Evolutionary conservation across 2,888 invertebrate genomes (phyloP).

Genomic region (Drosophila antonietae): DNA sequence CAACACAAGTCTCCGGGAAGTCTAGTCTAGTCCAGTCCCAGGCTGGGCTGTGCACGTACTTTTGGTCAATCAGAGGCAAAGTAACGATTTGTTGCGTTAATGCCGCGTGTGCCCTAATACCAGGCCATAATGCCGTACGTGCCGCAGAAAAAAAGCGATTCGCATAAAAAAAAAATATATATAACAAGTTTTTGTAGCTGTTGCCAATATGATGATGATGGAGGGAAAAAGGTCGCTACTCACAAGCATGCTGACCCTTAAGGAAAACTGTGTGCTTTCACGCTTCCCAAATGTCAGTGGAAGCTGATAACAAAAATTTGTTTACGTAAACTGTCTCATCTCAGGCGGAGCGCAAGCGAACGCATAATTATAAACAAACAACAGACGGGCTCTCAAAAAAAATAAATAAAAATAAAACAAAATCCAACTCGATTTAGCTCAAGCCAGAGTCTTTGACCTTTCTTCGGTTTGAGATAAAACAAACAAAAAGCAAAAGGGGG

Average conservation of each 20-base stretch:
- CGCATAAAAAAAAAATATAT: conserved; percentile 55
- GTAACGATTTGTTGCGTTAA: conserved; percentile 44
- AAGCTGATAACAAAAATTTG: conserved; percentile 44
- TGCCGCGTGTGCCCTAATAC: conserved; percentile 49
- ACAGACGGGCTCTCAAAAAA: conserved; percentile 6
- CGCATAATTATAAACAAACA: conserved; percentile 79
- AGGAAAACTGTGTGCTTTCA: conserved; percentile 5
- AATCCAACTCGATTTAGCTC: conserved; percentile 20
- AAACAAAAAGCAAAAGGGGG: conserved; percentile 21
- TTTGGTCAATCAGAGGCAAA: conserved; percentile 49
- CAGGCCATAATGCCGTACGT: conserved; percentile 56
- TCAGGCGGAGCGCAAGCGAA: conserved; percentile 56
- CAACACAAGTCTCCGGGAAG: conserved; percentile 6
- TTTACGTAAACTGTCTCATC: conserved; percentile 60
- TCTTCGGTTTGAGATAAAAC: conserved; percentile 19
- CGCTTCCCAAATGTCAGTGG: conserved; percentile 31
- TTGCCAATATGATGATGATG: background rate
- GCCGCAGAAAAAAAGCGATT: conserved; percentile 56
- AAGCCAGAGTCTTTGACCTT: conserved; percentile 40
- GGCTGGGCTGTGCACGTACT: conserved; percentile 37
- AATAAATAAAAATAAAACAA: background rate
- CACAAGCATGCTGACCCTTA: conserved; percentile 10
- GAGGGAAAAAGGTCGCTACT: conserved; percentile 1
- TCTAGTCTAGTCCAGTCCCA: background rate
- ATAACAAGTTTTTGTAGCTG: background rate